A percentile compares a stretch with the other conserved stretches of the same genome.
phyloP scores from a whole-genome alignment of 1,140 invertebrate species.

The Nasonia vitripennis region DNA sequence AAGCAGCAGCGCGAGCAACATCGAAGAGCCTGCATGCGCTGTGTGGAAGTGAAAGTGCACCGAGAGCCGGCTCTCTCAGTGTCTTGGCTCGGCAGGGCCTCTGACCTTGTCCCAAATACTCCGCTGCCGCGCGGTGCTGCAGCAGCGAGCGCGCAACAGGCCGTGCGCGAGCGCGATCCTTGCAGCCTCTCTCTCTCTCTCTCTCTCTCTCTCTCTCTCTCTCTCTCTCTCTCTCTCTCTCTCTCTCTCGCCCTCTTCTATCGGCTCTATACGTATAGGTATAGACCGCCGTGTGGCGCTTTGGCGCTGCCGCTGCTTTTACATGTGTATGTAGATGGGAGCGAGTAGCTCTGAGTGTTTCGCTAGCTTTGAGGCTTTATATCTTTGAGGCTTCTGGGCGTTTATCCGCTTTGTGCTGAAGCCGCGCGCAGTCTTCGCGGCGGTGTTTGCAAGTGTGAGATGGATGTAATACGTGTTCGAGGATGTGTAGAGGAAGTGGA shows the following conservation, averaged over 20 bases:
- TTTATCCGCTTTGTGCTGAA: background rate
- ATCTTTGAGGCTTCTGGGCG: background rate
- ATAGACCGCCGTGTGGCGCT: background rate
- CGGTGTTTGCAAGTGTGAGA: too few species aligned
- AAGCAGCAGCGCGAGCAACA: background rate
- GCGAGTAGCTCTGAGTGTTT: background rate
- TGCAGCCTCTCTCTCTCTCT: constrained; percentile 15
- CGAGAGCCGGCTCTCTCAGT: constrained; percentile 57
- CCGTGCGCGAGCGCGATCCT: constrained; percentile 22
- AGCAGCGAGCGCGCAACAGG: constrained; percentile 56
- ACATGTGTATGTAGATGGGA: background rate
- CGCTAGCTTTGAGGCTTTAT: background rate
- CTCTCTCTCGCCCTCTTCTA: background rate
- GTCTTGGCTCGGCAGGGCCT: constrained; percentile 68
- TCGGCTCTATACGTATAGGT: background rate
- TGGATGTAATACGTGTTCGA: background rate
- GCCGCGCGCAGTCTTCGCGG: too few species aligned
- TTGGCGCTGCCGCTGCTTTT: background rate
- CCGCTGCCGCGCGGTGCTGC: constrained; percentile 51
- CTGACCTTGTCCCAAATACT: constrained; percentile 76
- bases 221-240: background rate
- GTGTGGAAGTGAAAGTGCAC: constrained; percentile 52
- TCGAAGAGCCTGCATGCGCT: constrained; percentile 11
- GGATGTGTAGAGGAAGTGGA: background rate
- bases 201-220: constrained; percentile 14